phyloP scores from a whole-genome alignment of 2,113 vertebrate genomes.

The Rissa tridactyla region DNA sequence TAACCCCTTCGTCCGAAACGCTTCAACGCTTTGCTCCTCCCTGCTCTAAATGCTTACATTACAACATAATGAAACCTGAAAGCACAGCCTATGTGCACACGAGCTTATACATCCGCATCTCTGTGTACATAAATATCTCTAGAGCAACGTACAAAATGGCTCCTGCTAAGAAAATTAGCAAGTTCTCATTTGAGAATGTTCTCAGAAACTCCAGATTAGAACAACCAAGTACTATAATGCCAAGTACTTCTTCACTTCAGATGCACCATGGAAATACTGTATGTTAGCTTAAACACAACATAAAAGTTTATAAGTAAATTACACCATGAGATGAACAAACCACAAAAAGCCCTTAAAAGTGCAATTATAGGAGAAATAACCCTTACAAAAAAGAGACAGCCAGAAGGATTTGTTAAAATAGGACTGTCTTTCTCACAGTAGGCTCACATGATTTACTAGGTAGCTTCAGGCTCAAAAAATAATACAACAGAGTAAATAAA shows the following conservation, averaged over 20 bases:
- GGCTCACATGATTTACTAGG: conserved; percentile 8
- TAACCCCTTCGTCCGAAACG: not conserved
- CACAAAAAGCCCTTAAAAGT: not conserved
- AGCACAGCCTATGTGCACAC: fast-evolving
- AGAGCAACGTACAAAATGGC: not conserved
- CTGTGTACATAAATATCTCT: fast-evolving
- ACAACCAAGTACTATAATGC: not conserved
- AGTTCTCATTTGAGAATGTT: not conserved
- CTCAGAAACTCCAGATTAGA: not conserved
- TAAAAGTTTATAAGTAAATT: not conserved
- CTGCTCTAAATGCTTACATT: not conserved
- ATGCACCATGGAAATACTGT: not conserved
- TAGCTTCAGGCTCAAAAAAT: conserved; percentile 24
- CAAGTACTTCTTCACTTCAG: not conserved
- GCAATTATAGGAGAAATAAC: not conserved
- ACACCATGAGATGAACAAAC: not conserved
- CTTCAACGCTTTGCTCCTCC: not conserved
- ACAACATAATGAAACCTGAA: not conserved
- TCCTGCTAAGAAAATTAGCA: not conserved
- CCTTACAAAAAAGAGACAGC: not conserved
- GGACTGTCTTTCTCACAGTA: not conserved
- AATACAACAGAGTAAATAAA: not conserved
- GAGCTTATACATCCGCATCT: not conserved
- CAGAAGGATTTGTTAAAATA: not conserved
- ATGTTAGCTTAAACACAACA: not conserved